These are phyloP conservation scores for Clarias gariepinus DNA, from an alignment of 2,113 vertebrate species.

Conservation along the genomic window DNA sequence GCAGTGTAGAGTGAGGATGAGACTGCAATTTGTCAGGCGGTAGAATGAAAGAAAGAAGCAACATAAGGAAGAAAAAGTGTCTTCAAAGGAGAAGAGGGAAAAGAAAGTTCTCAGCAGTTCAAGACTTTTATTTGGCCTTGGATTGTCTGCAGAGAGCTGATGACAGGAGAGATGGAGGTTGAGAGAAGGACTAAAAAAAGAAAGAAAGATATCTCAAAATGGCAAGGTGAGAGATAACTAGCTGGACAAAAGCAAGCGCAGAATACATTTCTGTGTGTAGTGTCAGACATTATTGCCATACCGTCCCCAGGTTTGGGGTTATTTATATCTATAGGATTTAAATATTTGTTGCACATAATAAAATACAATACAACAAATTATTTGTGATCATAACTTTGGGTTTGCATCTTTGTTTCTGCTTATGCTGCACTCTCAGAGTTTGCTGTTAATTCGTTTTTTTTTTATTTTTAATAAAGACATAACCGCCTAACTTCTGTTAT, in stretches of 20 bases:
- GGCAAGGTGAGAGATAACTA: constrained; percentile 73
- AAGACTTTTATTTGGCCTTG: constrained; percentile 74
- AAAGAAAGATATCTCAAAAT: constrained; percentile 61
- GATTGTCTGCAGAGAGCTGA: constrained; percentile 61
- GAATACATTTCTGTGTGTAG: background rate
- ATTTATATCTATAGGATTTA: background rate
- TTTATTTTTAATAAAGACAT: background rate
- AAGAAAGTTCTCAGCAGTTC: constrained; percentile 70
- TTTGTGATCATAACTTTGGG: background rate
- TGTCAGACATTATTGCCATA: background rate
- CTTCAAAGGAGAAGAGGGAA: constrained; percentile 62
- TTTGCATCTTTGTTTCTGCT: background rate
- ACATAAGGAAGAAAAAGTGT: constrained; percentile 18
- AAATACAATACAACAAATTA: background rate
- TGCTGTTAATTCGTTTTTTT: background rate
- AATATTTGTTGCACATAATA: background rate
- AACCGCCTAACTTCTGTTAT: background rate
- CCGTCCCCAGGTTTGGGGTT: background rate
- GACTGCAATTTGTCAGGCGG: constrained; percentile 64
- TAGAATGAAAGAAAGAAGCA: constrained; percentile 16
- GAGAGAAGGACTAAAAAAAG: constrained; percentile 40
- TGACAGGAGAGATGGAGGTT: background rate
- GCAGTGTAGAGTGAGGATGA: constrained; percentile 55
- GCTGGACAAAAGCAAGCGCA: constrained; percentile 61
- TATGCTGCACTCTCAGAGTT: background rate